Conservation (phyloP, 2,888 invertebrate species). For the Drosophila maculinotata region DNA sequence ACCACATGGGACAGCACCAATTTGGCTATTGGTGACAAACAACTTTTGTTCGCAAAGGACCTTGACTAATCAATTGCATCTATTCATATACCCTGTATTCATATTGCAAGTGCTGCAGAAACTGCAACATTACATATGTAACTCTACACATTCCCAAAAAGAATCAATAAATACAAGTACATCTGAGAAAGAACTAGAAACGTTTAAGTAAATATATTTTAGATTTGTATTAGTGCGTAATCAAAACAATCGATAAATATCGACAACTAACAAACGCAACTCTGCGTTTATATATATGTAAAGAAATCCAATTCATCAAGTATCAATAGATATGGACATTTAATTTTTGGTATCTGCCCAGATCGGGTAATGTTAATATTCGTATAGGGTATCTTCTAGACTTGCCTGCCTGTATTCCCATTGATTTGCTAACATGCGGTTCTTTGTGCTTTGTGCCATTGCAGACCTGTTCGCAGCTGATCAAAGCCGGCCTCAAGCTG, state of each 20-base stretch:
- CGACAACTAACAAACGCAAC: too few relatives aligned
- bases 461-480: slow-evolving; percentile 94
- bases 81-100: not conserved
- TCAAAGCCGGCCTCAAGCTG: slow-evolving; percentile 95
- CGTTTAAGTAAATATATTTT: too few relatives aligned
- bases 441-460: slow-evolving; percentile 40
- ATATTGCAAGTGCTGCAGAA: not conserved
- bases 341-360: too few relatives aligned
- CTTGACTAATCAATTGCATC: slow-evolving; percentile 26
- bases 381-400: not conserved
- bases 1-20: slow-evolving; percentile 42
- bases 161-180: too few relatives aligned
- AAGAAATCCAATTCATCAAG: too few relatives aligned
- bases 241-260: too few relatives aligned
- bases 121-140: not conserved
- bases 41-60: slow-evolving; percentile 66
- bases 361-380: too few relatives aligned
- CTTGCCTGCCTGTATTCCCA: not conserved
- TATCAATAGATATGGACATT: too few relatives aligned
- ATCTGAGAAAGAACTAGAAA: too few relatives aligned
- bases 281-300: too few relatives aligned
- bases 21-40: slow-evolving; percentile 84
- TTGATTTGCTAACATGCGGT: slow-evolving; percentile 1
- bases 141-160: too few relatives aligned
- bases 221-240: too few relatives aligned